Conservation (phyloP, 2,888 invertebrate genomes). For the Acheta domesticus region DNA sequence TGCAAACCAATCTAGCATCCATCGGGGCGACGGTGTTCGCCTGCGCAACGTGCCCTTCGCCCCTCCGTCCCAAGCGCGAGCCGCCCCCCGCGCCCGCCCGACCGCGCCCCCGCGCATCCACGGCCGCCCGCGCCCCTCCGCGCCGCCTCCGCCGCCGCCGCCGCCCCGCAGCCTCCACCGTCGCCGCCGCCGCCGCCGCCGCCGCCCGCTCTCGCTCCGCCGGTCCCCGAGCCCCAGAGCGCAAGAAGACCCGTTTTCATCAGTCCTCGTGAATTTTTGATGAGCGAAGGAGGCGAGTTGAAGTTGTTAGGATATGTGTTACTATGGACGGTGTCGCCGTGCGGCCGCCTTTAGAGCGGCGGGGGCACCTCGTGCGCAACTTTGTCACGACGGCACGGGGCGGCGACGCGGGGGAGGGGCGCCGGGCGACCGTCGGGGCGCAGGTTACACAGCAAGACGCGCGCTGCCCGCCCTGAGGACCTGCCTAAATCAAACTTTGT, state of each 20-base stretch:
- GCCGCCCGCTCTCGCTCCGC: background rate
- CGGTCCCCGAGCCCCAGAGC: background rate
- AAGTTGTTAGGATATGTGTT: slow-evolving; percentile 32
- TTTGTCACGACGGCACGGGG: slow-evolving; percentile 28
- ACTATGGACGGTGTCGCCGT: slow-evolving; percentile 18
- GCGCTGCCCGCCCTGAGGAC: slow-evolving; percentile 26
- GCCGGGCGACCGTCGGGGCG: slow-evolving; percentile 20
- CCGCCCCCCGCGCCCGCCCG: slow-evolving; percentile 2
- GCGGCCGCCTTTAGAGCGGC: slow-evolving; percentile 18
- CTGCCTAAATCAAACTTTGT: slow-evolving; percentile 32
- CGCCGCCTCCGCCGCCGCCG: background rate
- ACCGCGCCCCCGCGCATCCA: background rate
- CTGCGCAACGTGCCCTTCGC: background rate
- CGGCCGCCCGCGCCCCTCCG: background rate
- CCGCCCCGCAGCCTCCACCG: no score
- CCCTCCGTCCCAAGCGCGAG: background rate
- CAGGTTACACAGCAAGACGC: slow-evolving; percentile 24
- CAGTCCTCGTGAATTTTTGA: slow-evolving; percentile 40
- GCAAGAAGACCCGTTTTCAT: slow-evolving; percentile 39
- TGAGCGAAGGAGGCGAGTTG: slow-evolving; percentile 36
- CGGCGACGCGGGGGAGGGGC: background rate
- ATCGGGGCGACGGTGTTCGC: slow-evolving; percentile 31
- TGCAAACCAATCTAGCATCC: slow-evolving; percentile 38
- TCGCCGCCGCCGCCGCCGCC: background rate
- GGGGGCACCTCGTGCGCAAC: slow-evolving; percentile 26